Percentiles rank a stretch among this genome's conserved stretches.
These are phyloP conservation scores for Microchirus variegatus DNA, from an alignment of 2,797 vertebrate genomes.

Conservation along the genomic window DNA sequence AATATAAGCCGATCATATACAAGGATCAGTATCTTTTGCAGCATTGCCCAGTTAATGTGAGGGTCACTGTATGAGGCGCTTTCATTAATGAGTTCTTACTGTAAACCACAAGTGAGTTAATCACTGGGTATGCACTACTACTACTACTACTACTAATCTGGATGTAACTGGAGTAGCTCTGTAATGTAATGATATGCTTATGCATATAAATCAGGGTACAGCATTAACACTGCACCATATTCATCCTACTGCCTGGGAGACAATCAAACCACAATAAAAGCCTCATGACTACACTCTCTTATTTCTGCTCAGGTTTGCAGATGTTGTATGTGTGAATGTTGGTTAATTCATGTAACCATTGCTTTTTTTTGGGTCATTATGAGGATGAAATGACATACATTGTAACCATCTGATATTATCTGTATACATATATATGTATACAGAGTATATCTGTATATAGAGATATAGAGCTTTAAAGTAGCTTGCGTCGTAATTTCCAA, in stretches of 20 bases:
- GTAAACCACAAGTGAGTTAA: conserved; percentile 18
- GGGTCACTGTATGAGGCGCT: no score
- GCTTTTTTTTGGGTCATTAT: no score
- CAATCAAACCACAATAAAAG: conserved; percentile 11
- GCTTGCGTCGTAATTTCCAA: no score
- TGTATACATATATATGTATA: no score
- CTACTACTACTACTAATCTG: conserved; percentile 17
- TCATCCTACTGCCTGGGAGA: conserved; percentile 5
- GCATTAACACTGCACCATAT: conserved; percentile 21
- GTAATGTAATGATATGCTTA: conserved; percentile 35
- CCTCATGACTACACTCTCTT: conserved; percentile 2
- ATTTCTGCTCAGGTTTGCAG: conserved; percentile 16
- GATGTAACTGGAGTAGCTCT: conserved; percentile 31
- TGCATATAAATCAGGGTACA: conserved; percentile 39
- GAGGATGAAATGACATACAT: no score
- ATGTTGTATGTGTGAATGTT: not conserved
- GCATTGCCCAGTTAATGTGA: no score
- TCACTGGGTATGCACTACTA: conserved; percentile 8
- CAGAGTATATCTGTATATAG: no score
- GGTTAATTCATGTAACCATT: no score
- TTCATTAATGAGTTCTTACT: conserved; percentile 24
- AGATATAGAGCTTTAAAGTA: no score
- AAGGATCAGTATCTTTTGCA: not conserved
- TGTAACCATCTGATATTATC: no score
- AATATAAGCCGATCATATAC: conserved; percentile 1